Base-by-base conservation (phyloP, 2,888 invertebrate species). In the Agrilus biguttatus region DNA sequence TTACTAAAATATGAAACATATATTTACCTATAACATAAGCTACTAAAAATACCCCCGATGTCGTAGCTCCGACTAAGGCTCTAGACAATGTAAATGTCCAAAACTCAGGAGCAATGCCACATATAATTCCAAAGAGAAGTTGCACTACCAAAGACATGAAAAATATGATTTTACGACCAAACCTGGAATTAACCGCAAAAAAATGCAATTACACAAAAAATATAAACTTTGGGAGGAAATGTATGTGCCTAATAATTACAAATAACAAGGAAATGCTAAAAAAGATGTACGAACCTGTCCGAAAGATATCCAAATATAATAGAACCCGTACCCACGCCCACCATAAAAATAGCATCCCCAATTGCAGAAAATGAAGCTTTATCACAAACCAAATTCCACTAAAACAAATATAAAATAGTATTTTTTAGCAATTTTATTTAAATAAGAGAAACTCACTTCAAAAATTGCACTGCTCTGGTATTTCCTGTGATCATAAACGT, bases 11-110 rank as follows among this genome's bases (percentile, higher is more conserved):
- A 28, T 28, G 10, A 10, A 28, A 10, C 28, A 5, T 34, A 36
- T 17, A 35, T 8, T 7, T 69, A 74, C 83, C 82, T 51, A 85
- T 79, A 39, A 84, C 84, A 61, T 84, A 85, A 37, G 83, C 80
- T 14, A 84, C 83, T 45, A 84, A 67, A 56, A 84, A 85, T 8
- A 83, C 80, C 2, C 84, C 84, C 6, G 83, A 82, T 8, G 83
- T 81, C 8, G 81, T 79, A 10, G 80, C 75, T 12, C 85, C 85
- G 19, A 85, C 74, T 39, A 83, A 59, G 46, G 79, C 63, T 48
- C 85, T 69, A 36, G 78, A 71, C 42, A 78, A 58, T 10, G 79
- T 75, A 55, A 80, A 84, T 37, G 74, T 74, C 56, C 77, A 71
- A 58, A 77, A 80, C 53, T 83, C 78, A 0, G 80, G 81, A 1